Conservation (phyloP, 2,113 vertebrate genomes). For the Sebastes fasciatus region DNA sequence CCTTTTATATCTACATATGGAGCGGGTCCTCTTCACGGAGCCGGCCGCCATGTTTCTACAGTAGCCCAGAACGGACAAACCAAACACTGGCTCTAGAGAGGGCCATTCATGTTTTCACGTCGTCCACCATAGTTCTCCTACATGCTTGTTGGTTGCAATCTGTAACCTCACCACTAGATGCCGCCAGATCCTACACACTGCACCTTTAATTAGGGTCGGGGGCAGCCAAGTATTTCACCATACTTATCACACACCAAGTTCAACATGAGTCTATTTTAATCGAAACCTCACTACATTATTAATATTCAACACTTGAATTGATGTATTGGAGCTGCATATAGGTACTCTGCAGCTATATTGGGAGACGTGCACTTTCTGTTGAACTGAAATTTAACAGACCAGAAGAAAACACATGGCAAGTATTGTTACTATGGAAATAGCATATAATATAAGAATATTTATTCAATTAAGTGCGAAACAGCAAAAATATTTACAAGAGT, state of each 20-base stretch:
- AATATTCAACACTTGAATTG: neutral
- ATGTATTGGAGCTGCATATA: neutral
- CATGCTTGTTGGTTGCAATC: too few relatives aligned
- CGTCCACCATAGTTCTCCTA: too few relatives aligned
- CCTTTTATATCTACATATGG: too few relatives aligned
- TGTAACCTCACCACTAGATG: too few relatives aligned
- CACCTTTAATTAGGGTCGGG: too few relatives aligned
- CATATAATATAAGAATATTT: conserved; percentile 89
- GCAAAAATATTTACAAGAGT: conserved; percentile 84
- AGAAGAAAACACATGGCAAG: conserved; percentile 51
- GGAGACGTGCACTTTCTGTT: neutral
- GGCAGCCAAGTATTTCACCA: neutral
- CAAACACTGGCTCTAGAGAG: too few relatives aligned
- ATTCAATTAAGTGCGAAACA: conserved; percentile 88
- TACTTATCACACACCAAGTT: neutral
- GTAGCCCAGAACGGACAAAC: too few relatives aligned
- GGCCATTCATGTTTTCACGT: too few relatives aligned
- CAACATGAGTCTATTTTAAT: neutral
- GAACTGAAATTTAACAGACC: neutral
- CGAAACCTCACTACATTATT: neutral
- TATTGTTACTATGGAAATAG: conserved; percentile 67
- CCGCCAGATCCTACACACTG: too few relatives aligned
- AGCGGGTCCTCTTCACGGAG: too few relatives aligned
- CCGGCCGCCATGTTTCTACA: too few relatives aligned
- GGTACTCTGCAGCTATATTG: neutral